These are phyloP conservation scores for Himalopsyche kuldschensis DNA, from an alignment of 2,888 invertebrate genomes.

Conservation along the genomic window DNA sequence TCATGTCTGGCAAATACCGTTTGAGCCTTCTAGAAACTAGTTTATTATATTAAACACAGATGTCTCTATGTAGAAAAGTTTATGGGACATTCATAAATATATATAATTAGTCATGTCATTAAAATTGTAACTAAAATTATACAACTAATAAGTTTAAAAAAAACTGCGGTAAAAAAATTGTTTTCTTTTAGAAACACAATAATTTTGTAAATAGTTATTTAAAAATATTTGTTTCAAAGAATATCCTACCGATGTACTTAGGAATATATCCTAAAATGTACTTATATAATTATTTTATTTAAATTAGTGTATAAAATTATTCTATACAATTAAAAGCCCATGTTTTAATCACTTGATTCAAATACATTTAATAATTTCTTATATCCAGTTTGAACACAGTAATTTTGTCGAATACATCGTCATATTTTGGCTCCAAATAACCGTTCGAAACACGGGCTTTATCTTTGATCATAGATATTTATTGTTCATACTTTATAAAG, in stretches of 20 bases:
- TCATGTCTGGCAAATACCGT: slow-evolving; percentile 32
- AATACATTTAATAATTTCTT: too few relatives aligned
- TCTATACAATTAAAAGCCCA: too few relatives aligned
- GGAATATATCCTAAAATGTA: not conserved
- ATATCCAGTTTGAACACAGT: too few relatives aligned
- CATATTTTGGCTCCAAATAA: too few relatives aligned
- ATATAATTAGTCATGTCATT: not conserved
- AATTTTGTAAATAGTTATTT: not conserved
- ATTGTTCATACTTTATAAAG: not conserved
- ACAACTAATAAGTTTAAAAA: not conserved
- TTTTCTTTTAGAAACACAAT: not conserved
- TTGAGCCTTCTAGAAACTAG: slow-evolving; percentile 36
- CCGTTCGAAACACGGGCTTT: too few relatives aligned
- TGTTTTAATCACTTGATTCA: too few relatives aligned
- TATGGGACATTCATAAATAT: slow-evolving; percentile 2
- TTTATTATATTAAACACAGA: not conserved
- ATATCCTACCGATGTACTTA: not conserved
- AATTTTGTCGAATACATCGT: too few relatives aligned
- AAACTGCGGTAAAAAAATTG: not conserved
- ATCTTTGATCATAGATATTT: not conserved
- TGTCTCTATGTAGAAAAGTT: slow-evolving; percentile 17
- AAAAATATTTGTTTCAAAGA: not conserved
- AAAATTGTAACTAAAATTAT: not conserved
- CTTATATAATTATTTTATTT: not conserved
- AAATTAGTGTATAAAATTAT: too few relatives aligned